Evolutionary conservation across 2,113 vertebrate species (phyloP).

Genomic region (Nipponia nippon): DNA sequence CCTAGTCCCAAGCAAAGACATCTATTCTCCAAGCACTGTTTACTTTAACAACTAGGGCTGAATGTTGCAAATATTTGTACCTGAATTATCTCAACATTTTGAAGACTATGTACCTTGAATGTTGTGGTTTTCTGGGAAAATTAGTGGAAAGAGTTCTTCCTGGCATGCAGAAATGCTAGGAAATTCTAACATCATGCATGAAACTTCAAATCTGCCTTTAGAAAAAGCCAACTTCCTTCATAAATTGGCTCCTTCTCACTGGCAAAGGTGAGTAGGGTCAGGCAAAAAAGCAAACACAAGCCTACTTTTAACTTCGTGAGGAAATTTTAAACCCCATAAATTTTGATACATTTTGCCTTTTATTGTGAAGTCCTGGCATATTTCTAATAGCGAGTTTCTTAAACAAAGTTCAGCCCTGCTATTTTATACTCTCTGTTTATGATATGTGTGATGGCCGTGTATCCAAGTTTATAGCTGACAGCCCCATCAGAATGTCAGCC

Average conservation of each 20-base stretch:
- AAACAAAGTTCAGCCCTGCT: not conserved
- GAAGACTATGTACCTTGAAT: not conserved
- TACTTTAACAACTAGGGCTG: not conserved
- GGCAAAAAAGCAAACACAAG: not conserved
- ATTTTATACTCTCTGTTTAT: not conserved
- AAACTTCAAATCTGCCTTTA: slow-evolving; percentile 45
- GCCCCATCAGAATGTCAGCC: not conserved
- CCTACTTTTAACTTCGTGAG: not conserved
- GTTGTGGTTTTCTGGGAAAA: slow-evolving; percentile 31
- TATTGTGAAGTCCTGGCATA: slow-evolving; percentile 11
- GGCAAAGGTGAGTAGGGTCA: slow-evolving; percentile 25
- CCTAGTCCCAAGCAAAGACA: not conserved
- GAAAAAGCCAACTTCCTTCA: slow-evolving; percentile 39
- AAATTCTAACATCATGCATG: slow-evolving; percentile 43
- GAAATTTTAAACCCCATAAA: slow-evolving; percentile 28
- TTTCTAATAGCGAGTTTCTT: not conserved
- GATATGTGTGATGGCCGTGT: not conserved
- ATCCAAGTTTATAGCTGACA: not conserved
- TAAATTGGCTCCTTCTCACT: not conserved
- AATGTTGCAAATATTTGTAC: slow-evolving; percentile 21
- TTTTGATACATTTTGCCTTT: slow-evolving; percentile 10
- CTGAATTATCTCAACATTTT: slow-evolving; percentile 25
- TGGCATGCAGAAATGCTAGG: slow-evolving; percentile 23
- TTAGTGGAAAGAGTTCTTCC: slow-evolving; percentile 7
- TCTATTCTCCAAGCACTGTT: not conserved